Percentiles rank a stretch among this genome's conserved stretches.
These are phyloP conservation scores for Rhabdomys pumilio DNA, from an alignment of 2,797 vertebrate genomes.

Conservation along the genomic window DNA sequence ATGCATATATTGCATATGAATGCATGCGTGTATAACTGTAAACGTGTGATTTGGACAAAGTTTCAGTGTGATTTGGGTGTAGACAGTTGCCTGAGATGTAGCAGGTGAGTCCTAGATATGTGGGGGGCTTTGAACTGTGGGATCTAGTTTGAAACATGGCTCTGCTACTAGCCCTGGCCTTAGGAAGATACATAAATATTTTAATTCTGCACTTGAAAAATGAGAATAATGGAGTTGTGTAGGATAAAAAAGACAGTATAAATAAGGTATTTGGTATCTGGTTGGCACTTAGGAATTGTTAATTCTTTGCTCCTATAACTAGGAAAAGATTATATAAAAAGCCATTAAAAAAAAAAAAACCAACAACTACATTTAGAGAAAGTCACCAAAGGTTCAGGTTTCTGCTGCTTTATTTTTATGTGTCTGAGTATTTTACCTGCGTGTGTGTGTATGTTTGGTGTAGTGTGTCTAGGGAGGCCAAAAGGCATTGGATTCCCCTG, in stretches of 20 bases:
- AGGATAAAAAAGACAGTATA: background rate
- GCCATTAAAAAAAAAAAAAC: background rate
- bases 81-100: rapidly evolving
- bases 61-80: background rate
- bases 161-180: background rate
- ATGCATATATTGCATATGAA: no score
- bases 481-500: background rate
- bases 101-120: rapidly evolving
- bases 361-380: background rate
- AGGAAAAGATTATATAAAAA: background rate
- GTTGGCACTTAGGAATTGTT: constrained; percentile 1
- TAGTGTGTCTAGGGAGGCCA: background rate
- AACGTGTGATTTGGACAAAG: no score
- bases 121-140: background rate
- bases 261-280: background rate
- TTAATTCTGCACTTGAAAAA: background rate
- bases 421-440: background rate
- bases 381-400: background rate
- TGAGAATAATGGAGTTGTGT: background rate
- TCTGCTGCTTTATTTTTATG: background rate
- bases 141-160: background rate
- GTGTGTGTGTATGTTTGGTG: background rate
- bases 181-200: background rate
- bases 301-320: background rate
- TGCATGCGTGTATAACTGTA: no score